Percentiles rank a stretch among this genome's conserved stretches.
These are phyloP conservation scores for Corythornis cristatus DNA, from an alignment of 2,113 vertebrate species.

Conservation along the genomic window DNA sequence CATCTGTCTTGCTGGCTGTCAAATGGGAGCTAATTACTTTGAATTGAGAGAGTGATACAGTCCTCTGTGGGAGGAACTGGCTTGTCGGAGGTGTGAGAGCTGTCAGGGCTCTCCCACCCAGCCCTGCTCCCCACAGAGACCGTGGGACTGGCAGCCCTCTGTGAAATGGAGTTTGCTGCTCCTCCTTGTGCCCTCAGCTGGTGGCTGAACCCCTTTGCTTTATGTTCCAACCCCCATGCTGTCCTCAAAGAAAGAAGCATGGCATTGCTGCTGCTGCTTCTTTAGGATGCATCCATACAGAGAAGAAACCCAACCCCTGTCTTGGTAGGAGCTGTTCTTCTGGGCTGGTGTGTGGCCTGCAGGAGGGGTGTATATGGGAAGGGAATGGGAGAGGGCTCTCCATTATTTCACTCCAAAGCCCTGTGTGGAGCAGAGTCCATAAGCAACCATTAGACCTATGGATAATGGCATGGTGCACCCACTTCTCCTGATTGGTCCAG, in stretches of 20 bases:
- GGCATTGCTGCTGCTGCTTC: background rate
- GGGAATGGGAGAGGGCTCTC: background rate
- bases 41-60: background rate
- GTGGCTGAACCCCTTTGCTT: background rate
- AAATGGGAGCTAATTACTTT: constrained; percentile 26
- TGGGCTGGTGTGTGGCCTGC: background rate
- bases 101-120: background rate
- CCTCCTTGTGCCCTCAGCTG: background rate
- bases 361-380: background rate
- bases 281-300: background rate
- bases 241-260: background rate
- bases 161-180: rapidly evolving
- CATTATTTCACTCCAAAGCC: background rate
- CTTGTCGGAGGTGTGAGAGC: background rate
- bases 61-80: background rate
- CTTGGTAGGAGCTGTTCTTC: background rate
- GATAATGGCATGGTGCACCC: background rate
- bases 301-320: background rate
- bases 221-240: background rate
- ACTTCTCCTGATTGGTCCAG: background rate
- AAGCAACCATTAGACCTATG: background rate
- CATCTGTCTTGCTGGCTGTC: constrained; percentile 31
- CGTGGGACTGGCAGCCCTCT: rapidly evolving
- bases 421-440: rapidly evolving
- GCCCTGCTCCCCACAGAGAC: background rate